These are phyloP conservation scores for Geotrupes spiniger DNA, from an alignment of 2,888 invertebrate genomes.

Conservation along the genomic window DNA sequence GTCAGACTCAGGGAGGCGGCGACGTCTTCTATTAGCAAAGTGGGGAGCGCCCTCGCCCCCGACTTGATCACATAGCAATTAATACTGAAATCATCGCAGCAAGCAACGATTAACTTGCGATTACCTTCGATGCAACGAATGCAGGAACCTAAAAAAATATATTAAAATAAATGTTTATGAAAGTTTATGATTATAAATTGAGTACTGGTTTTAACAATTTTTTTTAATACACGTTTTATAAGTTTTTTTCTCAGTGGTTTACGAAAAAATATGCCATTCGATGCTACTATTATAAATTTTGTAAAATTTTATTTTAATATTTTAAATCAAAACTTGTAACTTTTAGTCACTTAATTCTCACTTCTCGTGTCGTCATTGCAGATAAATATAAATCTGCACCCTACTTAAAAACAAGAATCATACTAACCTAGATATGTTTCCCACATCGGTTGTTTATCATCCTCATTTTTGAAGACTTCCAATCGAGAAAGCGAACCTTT, in stretches of 20 bases:
- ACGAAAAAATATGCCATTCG: too few relatives aligned
- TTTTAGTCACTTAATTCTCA: constrained; percentile 1
- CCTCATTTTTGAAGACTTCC: constrained; percentile 57
- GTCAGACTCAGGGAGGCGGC: constrained; percentile 58
- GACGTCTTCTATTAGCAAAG: constrained; percentile 57
- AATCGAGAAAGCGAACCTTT: constrained; percentile 57
- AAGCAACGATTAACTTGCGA: constrained; percentile 59
- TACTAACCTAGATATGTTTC: constrained; percentile 63
- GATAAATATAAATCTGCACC: constrained; percentile 14
- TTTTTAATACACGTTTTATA: too few relatives aligned
- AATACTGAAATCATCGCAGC: constrained; percentile 67
- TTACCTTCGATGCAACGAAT: constrained; percentile 62
- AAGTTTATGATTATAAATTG: too few relatives aligned
- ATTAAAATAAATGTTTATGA: not conserved
- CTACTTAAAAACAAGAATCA: not conserved
- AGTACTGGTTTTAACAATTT: too few relatives aligned
- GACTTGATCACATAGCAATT: constrained; percentile 59
- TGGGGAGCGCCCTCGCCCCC: constrained; percentile 53
- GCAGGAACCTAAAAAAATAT: constrained; percentile 52
- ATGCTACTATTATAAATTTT: too few relatives aligned
- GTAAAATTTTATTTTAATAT: too few relatives aligned
- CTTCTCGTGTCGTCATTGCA: constrained; percentile 29
- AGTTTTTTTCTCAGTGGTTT: too few relatives aligned
- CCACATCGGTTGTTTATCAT: constrained; percentile 64
- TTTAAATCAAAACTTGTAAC: too few relatives aligned